These are phyloP conservation scores for Spodoptera littoralis DNA, from an alignment of 2,888 invertebrate genomes.

Conservation along the genomic window DNA sequence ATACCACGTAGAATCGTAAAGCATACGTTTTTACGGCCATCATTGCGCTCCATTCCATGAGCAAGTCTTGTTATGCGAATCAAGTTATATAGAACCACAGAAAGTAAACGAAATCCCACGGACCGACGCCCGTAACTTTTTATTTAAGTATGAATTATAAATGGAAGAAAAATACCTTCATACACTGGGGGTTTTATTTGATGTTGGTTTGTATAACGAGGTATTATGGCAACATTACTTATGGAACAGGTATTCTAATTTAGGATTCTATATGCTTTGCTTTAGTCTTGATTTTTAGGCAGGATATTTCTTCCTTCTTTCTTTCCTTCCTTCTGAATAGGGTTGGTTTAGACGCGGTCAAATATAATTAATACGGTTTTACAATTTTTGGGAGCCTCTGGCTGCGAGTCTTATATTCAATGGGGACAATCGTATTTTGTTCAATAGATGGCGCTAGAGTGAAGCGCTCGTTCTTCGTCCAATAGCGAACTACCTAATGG, in stretches of 20 bases:
- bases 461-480: too few species aligned
- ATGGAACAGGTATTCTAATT: conserved; percentile 2
- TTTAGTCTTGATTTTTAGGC: not conserved
- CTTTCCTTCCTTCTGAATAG: too few species aligned
- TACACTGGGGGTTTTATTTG: conserved; percentile 18
- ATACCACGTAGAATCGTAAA: conserved; percentile 19
- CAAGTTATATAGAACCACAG: conserved; percentile 2
- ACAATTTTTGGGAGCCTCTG: too few species aligned
- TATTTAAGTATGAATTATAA: conserved; percentile 39
- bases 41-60: conserved; percentile 13
- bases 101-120: conserved; percentile 30
- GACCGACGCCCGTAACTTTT: conserved; percentile 19
- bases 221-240: conserved; percentile 16
- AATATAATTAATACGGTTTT: too few species aligned
- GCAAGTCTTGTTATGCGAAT: conserved; percentile 22
- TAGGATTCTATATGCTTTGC: too few species aligned
- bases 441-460: too few species aligned
- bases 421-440: too few species aligned
- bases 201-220: conserved; percentile 13
- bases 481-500: too few species aligned
- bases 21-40: conserved; percentile 12
- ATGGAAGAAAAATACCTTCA: conserved; percentile 33
- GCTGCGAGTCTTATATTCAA: too few species aligned
- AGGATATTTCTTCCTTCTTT: too few species aligned
- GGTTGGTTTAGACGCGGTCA: too few species aligned